These are phyloP conservation scores for Yponomeuta plumbellus DNA, from an alignment of 2,888 invertebrate genomes.

Conservation along the genomic window DNA sequence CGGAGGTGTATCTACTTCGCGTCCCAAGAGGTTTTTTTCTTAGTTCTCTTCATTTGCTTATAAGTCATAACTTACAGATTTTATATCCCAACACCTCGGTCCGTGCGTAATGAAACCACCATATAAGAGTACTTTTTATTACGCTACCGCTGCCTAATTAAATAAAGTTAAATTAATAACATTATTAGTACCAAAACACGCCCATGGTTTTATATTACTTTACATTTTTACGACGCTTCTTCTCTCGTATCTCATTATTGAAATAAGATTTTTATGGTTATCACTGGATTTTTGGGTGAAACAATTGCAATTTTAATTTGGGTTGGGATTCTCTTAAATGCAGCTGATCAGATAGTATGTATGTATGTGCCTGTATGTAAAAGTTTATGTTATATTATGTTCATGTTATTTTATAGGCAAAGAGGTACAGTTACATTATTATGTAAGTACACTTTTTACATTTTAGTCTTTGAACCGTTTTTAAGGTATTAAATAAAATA, in stretches of 20 bases:
- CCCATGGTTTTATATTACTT: not conserved
- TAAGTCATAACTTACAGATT: not conserved
- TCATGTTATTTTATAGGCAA: no score
- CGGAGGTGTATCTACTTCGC: not conserved
- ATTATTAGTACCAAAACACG: conserved; percentile 2
- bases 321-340: not conserved
- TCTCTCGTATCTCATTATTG: not conserved
- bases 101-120: not conserved
- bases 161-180: conserved; percentile 6
- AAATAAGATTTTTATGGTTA: not conserved
- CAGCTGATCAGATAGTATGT: not conserved
- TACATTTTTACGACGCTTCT: not conserved
- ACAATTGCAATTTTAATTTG: not conserved
- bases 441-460: no score
- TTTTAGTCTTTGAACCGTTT: no score
- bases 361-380: no score
- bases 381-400: no score
- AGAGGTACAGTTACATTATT: no score
- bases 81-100: not conserved
- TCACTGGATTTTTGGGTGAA: not conserved
- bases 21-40: not conserved
- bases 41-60: conserved; percentile 5
- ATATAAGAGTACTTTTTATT: conserved; percentile 11
- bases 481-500: no score
- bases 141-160: conserved; percentile 10